Base-by-base conservation (phyloP, 2,797 vertebrate genomes). In the Thalassophryne amazonica region DNA sequence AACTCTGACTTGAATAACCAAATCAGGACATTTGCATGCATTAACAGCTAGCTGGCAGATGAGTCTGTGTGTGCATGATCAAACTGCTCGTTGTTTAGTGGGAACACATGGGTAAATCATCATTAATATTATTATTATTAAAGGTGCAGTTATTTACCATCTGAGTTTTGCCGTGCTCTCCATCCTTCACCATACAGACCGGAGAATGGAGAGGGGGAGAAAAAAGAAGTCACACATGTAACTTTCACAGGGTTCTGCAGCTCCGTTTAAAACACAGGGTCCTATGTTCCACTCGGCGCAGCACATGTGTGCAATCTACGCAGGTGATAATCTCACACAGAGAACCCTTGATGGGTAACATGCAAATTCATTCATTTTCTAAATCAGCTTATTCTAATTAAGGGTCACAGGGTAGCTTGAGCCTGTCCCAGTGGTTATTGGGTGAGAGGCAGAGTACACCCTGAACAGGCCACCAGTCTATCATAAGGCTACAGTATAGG, bases 91-190 rank as follows among this genome's bases (percentile, higher is more conserved):
- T 42, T 73, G 51, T 54, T 65, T 34, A 66, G 60, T 50, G 67
- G 54, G 46, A 62, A 67, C 67, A 67, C 48, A 78, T 38, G 32
- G 55, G 53, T 22, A 67, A 76, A 83, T 74, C 1, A 43, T 60
- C 17, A 29, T 45, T 12, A 48, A 69, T 43, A 7, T 62, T 50
- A 30, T 65, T 46, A 66, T 80, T 79, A 87, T 85, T 81, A 68
- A 89, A 88, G 75, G 75, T 85, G 64, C 49, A 46, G 85, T 88
- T 90, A 90, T 90, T 91, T 91, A 91, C 89, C 90, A 89, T 91
- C 88, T 65, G 89, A 84, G 88, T 91, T 92, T 90, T 92, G 91
- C 56, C 87, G 85, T 52, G 90, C 89, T 88, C 89, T 88, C 91
- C 91, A 91, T 88, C 91, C 90, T 91, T 91, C 89, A 86, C 58